Evolutionary conservation across 1,140 invertebrate species (phyloP).

Genomic region (Cephus cinctus): DNA sequence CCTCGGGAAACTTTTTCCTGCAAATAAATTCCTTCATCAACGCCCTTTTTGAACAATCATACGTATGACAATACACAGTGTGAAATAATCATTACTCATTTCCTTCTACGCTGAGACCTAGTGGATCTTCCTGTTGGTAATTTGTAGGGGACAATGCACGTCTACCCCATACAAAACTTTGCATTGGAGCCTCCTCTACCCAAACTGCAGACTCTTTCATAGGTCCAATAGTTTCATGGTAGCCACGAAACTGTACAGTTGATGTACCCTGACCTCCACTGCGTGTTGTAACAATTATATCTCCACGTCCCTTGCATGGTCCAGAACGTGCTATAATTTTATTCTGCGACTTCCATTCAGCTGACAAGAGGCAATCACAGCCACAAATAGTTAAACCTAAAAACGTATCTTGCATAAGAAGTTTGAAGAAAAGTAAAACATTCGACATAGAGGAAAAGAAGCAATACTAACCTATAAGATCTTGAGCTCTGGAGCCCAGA

Average conservation of each 20-base stretch:
- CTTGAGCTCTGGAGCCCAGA: conserved; percentile 79
- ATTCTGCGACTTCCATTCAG: conserved; percentile 96
- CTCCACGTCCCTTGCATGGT: conserved; percentile 89
- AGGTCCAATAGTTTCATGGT: conserved; percentile 85
- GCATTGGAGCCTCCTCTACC: conserved; percentile 88
- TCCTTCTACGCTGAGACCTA: conserved; percentile 91
- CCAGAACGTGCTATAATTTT: conserved; percentile 96
- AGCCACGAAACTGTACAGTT: conserved; percentile 91
- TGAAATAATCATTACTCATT: conserved; percentile 76
- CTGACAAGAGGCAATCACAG: conserved; percentile 89
- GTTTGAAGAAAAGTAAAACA: conserved; percentile 3
- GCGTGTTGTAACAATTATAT: conserved; percentile 90
- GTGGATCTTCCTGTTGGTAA: conserved; percentile 87
- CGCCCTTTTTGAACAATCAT: not conserved
- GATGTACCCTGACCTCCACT: conserved; percentile 90
- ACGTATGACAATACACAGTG: no score
- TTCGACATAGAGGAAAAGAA: conserved; percentile 2
- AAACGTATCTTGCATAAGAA: conserved; percentile 24
- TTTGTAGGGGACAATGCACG: conserved; percentile 79
- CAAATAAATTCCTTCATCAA: conserved; percentile 23
- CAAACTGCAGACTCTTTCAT: conserved; percentile 98
- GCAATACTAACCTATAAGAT: conserved; percentile 76
- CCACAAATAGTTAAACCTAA: conserved; percentile 92
- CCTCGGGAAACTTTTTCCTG: conserved; percentile 83
- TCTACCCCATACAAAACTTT: conserved; percentile 76